These are phyloP conservation scores for Micronycteris hirsuta DNA, from an alignment of 2,113 vertebrate species.

Conservation along the genomic window DNA sequence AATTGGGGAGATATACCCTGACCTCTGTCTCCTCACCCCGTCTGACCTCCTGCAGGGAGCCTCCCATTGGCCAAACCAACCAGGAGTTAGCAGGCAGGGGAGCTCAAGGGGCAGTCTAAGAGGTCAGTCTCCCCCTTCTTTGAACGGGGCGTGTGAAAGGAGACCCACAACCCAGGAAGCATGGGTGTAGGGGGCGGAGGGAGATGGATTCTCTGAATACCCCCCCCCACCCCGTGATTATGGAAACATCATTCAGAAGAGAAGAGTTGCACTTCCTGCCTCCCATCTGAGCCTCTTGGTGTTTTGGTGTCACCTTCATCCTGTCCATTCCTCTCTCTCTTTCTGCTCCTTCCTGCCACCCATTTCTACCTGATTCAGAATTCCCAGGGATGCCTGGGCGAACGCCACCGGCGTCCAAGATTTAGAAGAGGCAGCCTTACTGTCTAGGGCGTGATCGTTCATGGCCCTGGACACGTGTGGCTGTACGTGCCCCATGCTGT, in stretches of 20 bases:
- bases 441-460: not conserved
- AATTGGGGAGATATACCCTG: not conserved
- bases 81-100: not conserved
- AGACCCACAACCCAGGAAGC: not conserved
- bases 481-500: not conserved
- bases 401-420: not conserved
- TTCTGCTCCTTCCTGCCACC: not conserved
- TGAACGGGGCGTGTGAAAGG: not conserved
- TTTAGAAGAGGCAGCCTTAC: not conserved
- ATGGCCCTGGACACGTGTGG: fast-evolving
- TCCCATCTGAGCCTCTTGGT: not conserved
- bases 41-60: not conserved
- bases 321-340: not conserved
- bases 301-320: not conserved
- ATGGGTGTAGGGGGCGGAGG: not conserved
- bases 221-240: not conserved
- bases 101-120: not conserved
- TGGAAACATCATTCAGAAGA: not conserved
- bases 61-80: not conserved
- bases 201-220: not conserved
- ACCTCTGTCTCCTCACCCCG: not conserved
- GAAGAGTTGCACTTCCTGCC: not conserved
- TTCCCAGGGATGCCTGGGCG: not conserved
- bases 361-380: not conserved
- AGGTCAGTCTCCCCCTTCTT: not conserved